Base-by-base conservation (phyloP, 2,113 vertebrate species). In the human (Homo sapiens) region DNA sequence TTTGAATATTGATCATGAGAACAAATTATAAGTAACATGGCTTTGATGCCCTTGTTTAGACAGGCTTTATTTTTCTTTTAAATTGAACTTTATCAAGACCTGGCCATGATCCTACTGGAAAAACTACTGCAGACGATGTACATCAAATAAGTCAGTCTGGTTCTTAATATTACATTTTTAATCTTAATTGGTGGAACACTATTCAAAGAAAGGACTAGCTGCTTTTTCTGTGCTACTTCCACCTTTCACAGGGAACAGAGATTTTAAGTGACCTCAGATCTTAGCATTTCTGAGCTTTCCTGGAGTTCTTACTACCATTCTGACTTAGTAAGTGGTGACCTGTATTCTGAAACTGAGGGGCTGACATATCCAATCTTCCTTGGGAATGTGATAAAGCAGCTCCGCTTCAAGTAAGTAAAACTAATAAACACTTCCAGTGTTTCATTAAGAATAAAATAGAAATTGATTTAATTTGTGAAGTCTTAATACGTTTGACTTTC, bases 391-490 rank as follows among this genome's bases (percentile, higher is more conserved):
- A 79, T 57, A 92, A 81, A 38, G 38, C 38, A 61, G 55, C 12
- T 14, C 38, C 61, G 43, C 14, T 35, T 81, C n/a, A 82, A 73
- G 32, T n/a, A 88, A 75, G 72, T 52, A n/a, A 40, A 52, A 82
- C 52, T 83, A 76, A 25, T 59, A 66, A 79, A 75, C 18, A 64
- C 61, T 61, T 48, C 40, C 55, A 80, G 11, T 68, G 5, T 72
- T 88, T 22, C 68, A 85, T 83, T 95, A 84, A 90, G 2, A 16
- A 80, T 88, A 48, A 82, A 96, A 84, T 10, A 96, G 48, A 98
- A 95, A 86, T 30, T 83, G 38, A 76, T 35, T 75, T 78, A 59
- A 82, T 89, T 76, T 93, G 91, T 43, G 11, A 94, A 94, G 30
- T 84, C n/a, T 95, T 92, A 66, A 80, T 38, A 86, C 30, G 18